phyloP scores from a whole-genome alignment of 2,888 invertebrate genomes.

The Coenonympha glycerion region DNA sequence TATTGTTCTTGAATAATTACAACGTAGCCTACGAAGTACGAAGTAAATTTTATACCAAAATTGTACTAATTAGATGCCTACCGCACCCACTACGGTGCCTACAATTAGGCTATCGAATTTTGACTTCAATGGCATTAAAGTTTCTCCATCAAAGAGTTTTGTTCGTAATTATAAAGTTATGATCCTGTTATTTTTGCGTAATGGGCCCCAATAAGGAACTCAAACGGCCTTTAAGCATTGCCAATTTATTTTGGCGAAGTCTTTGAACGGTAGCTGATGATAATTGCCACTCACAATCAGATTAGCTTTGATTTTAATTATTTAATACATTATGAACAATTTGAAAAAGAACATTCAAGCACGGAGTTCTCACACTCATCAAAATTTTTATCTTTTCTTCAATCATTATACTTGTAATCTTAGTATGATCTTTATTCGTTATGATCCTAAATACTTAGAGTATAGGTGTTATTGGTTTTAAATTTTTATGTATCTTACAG shows the following conservation, averaged over 20 bases:
- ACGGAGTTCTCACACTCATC: too few species aligned
- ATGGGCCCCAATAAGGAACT: neutral
- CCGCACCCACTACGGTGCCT: neutral
- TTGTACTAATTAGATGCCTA: slow-evolving; percentile 1
- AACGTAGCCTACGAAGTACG: neutral
- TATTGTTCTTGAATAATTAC: neutral
- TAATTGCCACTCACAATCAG: too few species aligned
- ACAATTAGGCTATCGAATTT: neutral
- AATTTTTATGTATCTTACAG: too few species aligned
- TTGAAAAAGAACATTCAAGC: too few species aligned
- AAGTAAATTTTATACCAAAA: slow-evolving; percentile 1
- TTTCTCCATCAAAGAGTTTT: neutral
- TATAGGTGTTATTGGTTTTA: too few species aligned
- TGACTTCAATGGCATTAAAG: neutral
- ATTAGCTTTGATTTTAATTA: too few species aligned
- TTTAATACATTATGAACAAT: too few species aligned
- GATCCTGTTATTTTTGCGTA: slow-evolving; percentile 5
- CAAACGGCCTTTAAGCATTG: neutral
- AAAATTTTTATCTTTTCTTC: too few species aligned
- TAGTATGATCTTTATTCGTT: too few species aligned
- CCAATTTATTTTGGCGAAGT: neutral
- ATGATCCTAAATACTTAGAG: too few species aligned
- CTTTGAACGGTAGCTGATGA: too few species aligned
- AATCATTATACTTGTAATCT: too few species aligned
- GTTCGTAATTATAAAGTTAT: slow-evolving; percentile 9